Conservation (phyloP, 2,888 invertebrate genomes). For the Pristionchus mayeri region DNA sequence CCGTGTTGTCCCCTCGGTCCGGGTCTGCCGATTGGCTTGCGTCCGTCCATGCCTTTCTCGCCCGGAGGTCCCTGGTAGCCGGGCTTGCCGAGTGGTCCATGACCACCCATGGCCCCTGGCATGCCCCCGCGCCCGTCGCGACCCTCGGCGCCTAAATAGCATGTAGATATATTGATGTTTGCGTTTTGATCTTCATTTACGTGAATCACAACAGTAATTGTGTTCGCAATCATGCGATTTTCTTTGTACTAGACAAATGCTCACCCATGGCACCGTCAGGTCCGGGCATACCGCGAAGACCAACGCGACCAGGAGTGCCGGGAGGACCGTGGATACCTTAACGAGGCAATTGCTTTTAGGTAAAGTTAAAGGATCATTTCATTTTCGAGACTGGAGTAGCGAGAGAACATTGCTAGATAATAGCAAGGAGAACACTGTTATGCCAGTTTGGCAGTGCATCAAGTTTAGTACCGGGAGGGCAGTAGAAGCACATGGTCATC, state of each 20-base stretch:
- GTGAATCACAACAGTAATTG: no score
- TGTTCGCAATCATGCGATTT: no score
- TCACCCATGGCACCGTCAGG: constrained; percentile 31
- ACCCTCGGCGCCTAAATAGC: constrained; percentile 10
- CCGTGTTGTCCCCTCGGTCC: constrained; percentile 49
- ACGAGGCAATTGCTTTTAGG: constrained; percentile 55
- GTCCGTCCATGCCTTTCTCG: constrained; percentile 47
- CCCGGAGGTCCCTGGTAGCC: constrained; percentile 35
- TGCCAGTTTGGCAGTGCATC: no score
- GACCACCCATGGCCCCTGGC: background rate
- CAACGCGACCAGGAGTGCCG: constrained; percentile 20
- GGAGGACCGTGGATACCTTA: background rate
- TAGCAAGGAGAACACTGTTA: no score
- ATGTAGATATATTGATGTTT: no score
- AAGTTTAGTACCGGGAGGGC: constrained; percentile 46
- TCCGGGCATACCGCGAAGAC: constrained; percentile 45
- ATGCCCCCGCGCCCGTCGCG: constrained; percentile 11
- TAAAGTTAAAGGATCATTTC: no score
- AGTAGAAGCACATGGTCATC: constrained; percentile 50
- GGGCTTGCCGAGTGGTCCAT: background rate
- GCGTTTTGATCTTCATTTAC: no score
- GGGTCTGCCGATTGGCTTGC: constrained; percentile 48
- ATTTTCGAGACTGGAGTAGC: no score
- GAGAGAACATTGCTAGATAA: no score
- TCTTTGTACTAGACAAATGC: no score